phyloP scores from a whole-genome alignment of 2,797 vertebrate genomes.

The Enteromius argenteus region DNA sequence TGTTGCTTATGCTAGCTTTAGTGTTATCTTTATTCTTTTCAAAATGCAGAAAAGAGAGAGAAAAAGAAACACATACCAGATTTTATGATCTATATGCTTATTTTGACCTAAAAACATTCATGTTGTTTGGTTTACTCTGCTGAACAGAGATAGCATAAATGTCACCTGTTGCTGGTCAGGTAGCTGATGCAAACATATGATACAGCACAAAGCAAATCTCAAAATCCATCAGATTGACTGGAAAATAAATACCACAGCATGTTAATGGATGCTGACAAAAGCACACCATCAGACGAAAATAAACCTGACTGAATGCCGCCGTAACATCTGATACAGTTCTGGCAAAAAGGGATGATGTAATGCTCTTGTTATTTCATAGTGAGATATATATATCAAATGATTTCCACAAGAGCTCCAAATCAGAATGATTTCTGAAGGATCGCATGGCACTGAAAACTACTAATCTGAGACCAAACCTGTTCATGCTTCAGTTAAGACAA shows the following conservation, averaged over 20 bases:
- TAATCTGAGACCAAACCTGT: background rate
- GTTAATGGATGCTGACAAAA: constrained; percentile 11
- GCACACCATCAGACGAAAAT: background rate
- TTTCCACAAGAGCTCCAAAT: background rate
- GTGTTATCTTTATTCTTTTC: background rate
- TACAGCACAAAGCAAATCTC: background rate
- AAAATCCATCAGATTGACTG: constrained; percentile 9
- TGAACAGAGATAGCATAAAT: constrained; percentile 9
- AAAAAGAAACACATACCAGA: background rate
- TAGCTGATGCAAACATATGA: background rate
- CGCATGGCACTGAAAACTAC: background rate
- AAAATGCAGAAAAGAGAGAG: background rate
- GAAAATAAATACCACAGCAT: constrained; percentile 21
- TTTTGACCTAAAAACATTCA: background rate
- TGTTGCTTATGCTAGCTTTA: background rate
- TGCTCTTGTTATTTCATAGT: background rate
- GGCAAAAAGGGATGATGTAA: constrained; percentile 42
- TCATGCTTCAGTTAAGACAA: background rate
- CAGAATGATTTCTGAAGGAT: background rate
- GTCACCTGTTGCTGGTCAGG: constrained; percentile 6
- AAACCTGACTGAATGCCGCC: constrained; percentile 17
- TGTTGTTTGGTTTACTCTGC: background rate
- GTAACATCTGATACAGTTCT: constrained; percentile 2
- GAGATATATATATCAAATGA: background rate
- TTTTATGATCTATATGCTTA: background rate